These are phyloP conservation scores for Haliclona indistincta DNA, from an alignment of 37 sponge, comb jelly and placozoan genomes.

Conservation along the genomic window DNA sequence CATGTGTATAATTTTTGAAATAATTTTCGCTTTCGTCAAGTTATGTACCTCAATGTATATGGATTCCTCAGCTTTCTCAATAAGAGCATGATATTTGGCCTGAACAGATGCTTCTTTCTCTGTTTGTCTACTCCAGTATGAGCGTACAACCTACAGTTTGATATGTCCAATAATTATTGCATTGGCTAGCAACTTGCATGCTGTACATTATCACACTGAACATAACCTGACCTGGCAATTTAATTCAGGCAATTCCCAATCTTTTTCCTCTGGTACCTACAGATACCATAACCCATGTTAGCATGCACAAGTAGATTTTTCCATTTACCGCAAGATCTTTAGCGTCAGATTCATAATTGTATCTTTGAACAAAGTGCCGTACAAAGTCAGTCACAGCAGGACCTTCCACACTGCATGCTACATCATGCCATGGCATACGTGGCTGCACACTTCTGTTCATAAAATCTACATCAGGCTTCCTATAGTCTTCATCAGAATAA, in stretches of 20 bases:
- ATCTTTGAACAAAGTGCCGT: slow-evolving; percentile 68
- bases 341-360: no score
- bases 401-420: slow-evolving; percentile 45
- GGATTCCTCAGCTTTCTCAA: slow-evolving; percentile 62
- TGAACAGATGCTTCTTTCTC: slow-evolving; percentile 58
- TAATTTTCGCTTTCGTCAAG: no score
- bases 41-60: slow-evolving; percentile 70
- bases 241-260: not conserved
- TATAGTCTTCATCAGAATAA: no score
- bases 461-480: slow-evolving; percentile 16
- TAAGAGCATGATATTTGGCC: slow-evolving; percentile 30
- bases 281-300: no score
- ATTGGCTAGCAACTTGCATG: slow-evolving; percentile 18
- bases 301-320: no score
- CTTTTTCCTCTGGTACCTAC: slow-evolving; percentile 51
- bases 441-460: slow-evolving; percentile 3
- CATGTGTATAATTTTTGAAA: not conserved
- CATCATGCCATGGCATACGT: slow-evolving; percentile 79
- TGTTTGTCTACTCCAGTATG: no score
- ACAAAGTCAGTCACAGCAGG: slow-evolving; percentile 59
- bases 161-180: no score
- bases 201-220: slow-evolving; percentile 54
- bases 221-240: slow-evolving; percentile 23
- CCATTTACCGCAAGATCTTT: no score
- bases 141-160: no score